Conservation (phyloP, 1,140 invertebrate species). For the Vollenhovia emeryi region DNA sequence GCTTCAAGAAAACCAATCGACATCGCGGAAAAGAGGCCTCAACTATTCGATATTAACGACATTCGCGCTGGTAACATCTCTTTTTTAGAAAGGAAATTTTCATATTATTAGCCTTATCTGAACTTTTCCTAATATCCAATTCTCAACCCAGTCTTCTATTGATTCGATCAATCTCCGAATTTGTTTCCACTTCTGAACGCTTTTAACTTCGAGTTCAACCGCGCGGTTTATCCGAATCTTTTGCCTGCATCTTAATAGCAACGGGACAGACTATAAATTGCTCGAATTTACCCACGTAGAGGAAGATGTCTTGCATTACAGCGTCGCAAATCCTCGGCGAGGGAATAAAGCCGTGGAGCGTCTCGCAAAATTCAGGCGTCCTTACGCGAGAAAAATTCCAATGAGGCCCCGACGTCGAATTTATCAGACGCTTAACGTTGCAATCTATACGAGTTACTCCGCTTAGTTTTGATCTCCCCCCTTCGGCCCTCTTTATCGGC, state of each 20-base stretch:
- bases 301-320: background rate
- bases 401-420: constrained; percentile 12
- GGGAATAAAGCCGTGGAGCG: background rate
- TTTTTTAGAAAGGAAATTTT: too few relatives aligned
- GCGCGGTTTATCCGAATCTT: background rate
- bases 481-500: background rate
- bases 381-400: constrained; percentile 27
- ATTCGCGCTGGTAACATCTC: too few relatives aligned
- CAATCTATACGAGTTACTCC: constrained; percentile 23
- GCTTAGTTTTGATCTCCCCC: background rate
- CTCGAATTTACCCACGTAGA: background rate
- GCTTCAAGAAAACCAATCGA: too few relatives aligned
- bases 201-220: background rate
- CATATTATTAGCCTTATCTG: too few relatives aligned
- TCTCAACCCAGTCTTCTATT: background rate
- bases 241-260: background rate
- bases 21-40: too few relatives aligned
- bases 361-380: background rate
- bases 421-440: constrained; percentile 37
- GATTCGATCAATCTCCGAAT: background rate
- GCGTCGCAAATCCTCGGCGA: background rate
- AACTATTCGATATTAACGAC: too few relatives aligned
- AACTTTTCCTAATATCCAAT: background rate
- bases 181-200: too few relatives aligned
- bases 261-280: background rate